These are phyloP conservation scores for Apteryx mantelli DNA, from an alignment of 2,113 vertebrate genomes.

Conservation along the genomic window DNA sequence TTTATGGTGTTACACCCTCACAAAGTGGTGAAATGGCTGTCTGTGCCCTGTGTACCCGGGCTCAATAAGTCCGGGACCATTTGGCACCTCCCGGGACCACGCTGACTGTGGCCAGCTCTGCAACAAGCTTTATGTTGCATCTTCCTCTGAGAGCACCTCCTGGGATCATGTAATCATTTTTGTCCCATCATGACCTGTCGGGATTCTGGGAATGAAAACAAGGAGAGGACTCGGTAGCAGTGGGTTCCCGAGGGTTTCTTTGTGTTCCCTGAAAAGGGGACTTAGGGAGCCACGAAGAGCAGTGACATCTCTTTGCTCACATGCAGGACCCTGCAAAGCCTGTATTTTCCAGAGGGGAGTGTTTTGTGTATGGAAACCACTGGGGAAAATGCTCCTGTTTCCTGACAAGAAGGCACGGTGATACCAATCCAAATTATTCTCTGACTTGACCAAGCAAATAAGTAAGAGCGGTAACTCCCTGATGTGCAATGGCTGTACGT, in stretches of 20 bases:
- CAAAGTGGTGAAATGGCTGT: background rate
- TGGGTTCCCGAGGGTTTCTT: background rate
- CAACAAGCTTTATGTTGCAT: background rate
- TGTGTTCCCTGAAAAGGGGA: background rate
- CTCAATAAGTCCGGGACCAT: background rate
- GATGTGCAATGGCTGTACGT: background rate
- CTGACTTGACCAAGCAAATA: background rate
- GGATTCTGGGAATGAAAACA: background rate
- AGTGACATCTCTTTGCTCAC: background rate
- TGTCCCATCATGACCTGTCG: background rate
- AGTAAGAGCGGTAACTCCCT: background rate
- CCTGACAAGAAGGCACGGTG: background rate
- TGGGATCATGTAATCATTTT: background rate
- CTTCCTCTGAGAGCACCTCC: background rate
- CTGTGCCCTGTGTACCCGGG: background rate
- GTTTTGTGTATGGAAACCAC: background rate
- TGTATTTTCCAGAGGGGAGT: background rate
- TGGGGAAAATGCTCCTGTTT: background rate
- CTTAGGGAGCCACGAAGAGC: background rate
- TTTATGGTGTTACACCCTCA: background rate
- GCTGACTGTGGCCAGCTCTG: too few species aligned
- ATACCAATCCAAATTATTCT: background rate
- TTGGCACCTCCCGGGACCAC: background rate
- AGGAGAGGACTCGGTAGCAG: too few species aligned
- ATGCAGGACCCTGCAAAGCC: background rate